phyloP scores from a whole-genome alignment of 2,888 invertebrate genomes.

The Mystacides longicornis region DNA sequence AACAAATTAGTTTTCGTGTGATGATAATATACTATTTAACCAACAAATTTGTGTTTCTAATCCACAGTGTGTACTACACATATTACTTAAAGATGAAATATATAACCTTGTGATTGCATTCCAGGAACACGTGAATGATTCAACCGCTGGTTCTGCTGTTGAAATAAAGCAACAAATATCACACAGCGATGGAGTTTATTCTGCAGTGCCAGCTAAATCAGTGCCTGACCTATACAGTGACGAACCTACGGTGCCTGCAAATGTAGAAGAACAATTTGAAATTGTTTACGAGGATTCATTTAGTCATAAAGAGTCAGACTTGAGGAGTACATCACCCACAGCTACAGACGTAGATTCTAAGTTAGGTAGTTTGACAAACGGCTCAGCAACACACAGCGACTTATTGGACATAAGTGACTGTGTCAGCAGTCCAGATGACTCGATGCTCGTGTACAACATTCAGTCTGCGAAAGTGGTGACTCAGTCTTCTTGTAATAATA shows the following conservation, averaged over 20 bases:
- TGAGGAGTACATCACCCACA: constrained; percentile 1
- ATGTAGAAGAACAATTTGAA: constrained; percentile 20
- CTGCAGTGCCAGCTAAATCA: neutral
- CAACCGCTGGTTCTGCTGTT: no score
- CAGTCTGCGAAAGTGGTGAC: constrained; percentile 43
- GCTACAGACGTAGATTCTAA: constrained; percentile 7
- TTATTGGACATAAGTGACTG: constrained; percentile 29
- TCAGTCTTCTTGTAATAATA: no score
- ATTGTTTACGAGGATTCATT: constrained; percentile 20
- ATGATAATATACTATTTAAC: no score
- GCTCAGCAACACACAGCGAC: constrained; percentile 15
- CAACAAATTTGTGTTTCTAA: no score
- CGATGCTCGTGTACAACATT: constrained; percentile 48
- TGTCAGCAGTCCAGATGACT: constrained; percentile 46
- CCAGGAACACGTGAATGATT: no score
- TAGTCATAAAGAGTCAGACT: constrained; percentile 14
- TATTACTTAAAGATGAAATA: no score
- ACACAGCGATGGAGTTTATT: neutral
- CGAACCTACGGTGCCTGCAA: constrained; percentile 17
- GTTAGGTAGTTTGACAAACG: constrained; percentile 17
- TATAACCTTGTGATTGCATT: no score
- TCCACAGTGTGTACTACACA: no score
- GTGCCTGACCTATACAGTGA: constrained; percentile 11
- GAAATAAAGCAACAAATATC: no score
- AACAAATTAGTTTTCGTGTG: no score